Conservation (phyloP, 2,888 invertebrate species). For the Gortyna flavago region DNA sequence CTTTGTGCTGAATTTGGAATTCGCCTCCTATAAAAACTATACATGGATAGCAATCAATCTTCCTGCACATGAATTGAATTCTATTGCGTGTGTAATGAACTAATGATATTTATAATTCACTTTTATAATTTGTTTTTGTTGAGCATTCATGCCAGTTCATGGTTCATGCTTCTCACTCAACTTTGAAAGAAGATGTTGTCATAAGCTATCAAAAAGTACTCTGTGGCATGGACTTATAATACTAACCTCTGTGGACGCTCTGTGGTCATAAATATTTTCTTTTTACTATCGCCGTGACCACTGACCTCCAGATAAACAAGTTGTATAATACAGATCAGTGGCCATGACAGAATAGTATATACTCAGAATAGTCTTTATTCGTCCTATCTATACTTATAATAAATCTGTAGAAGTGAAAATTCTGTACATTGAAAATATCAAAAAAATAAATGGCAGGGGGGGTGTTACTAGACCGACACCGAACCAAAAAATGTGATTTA, state of each 20-base stretch:
- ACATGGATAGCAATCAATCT: conserved; percentile 15
- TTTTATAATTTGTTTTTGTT: conserved; percentile 25
- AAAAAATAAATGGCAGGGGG: too few relatives aligned
- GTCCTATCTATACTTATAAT: too few relatives aligned
- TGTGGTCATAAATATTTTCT: conserved; percentile 16
- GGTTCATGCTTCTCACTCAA: not conserved
- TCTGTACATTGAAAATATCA: too few relatives aligned
- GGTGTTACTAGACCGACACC: too few relatives aligned
- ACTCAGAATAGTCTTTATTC: too few relatives aligned
- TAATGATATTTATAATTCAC: conserved; percentile 25
- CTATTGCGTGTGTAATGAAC: not conserved
- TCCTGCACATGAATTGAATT: conserved; percentile 4
- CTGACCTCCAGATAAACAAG: too few relatives aligned
- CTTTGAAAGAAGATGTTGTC: conserved; percentile 18
- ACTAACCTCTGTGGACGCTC: too few relatives aligned
- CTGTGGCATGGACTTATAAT: too few relatives aligned
- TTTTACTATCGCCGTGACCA: conserved; percentile 7
- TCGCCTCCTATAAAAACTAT: not conserved
- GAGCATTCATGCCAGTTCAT: conserved; percentile 12
- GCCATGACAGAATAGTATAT: too few relatives aligned
- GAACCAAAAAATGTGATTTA: too few relatives aligned
- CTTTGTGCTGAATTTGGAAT: conserved; percentile 5
- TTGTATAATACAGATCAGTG: too few relatives aligned
- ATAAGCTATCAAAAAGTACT: not conserved
- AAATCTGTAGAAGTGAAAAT: too few relatives aligned